phyloP scores from a whole-genome alignment of 2,888 invertebrate species.

The Cephus spinipes region DNA sequence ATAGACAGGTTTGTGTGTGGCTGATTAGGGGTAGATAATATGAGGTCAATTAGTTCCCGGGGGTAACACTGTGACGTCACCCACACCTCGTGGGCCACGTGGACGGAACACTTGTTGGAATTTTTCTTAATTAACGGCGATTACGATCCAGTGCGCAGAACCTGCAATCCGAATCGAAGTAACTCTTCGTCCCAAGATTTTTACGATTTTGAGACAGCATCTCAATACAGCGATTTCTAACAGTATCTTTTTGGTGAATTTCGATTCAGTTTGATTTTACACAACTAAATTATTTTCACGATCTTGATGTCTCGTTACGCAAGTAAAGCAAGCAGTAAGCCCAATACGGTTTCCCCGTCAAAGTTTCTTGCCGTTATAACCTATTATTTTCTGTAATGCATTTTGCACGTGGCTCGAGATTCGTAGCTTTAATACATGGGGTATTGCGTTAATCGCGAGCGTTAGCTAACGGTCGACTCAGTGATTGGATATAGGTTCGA shows the following conservation, averaged over 20 bases:
- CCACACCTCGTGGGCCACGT: slow-evolving; percentile 14
- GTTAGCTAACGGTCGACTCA: background rate
- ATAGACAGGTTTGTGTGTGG: slow-evolving; percentile 44
- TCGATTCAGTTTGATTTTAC: background rate
- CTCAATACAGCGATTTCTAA: no score
- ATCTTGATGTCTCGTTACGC: background rate
- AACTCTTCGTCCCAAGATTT: background rate
- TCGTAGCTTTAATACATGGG: background rate
- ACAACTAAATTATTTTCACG: background rate
- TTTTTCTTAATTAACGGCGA: slow-evolving; percentile 18
- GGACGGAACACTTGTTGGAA: slow-evolving; percentile 16
- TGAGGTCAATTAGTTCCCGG: slow-evolving; percentile 43
- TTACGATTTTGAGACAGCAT: background rate
- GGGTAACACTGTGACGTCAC: slow-evolving; percentile 17
- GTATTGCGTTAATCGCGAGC: background rate
- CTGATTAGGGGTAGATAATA: slow-evolving; percentile 41
- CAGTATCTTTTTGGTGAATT: background rate
- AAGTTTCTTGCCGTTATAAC: background rate
- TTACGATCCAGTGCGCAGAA: background rate
- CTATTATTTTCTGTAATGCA: background rate
- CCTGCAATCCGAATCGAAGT: background rate
- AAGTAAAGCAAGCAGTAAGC: background rate
- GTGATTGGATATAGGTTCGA: background rate
- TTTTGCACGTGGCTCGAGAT: background rate
- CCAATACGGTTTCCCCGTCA: background rate